Base-by-base conservation (phyloP, 2,797 vertebrate genomes). In the Alectoris magna region DNA sequence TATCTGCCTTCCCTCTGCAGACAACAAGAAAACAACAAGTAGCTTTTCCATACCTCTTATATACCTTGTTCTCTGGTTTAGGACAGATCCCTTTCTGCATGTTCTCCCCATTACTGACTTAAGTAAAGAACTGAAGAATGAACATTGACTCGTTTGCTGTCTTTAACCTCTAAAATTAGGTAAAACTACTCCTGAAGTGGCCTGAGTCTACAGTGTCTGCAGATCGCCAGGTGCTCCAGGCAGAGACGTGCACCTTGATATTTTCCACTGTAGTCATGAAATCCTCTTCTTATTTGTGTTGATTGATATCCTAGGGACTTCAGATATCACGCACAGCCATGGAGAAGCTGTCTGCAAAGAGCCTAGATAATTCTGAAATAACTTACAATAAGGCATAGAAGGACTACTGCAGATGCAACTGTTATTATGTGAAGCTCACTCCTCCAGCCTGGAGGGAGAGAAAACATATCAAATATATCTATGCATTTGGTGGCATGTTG, bases 301-400 rank as follows among this genome's bases (percentile, higher is more conserved):
- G 92, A 70, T 5, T 88, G 90, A 74, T 89, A 72, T 71, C 81
- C 76, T 80, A 68, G 76, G 59, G 73, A 84, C 60, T 72, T 92
- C 68, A 72, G 74, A 39, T 60, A 56, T 66, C 85, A 91, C 49
- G 67, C 83, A 85, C 64, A 75, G 66, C 68, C 82, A 58, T 79
- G 64, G 39, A 68, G 74, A 87, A 91, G 31, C 67, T 70, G 17
- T 14, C 34, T 73, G 48, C 4, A 6, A 89, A 91, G 77, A 86
- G 69, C 55, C 49, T 53, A 69, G 71, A 39, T 91, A 94, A 90
- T 86, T 93, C 53, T n/a, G 82, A 69, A 91, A 87, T 90, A 0
- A 70, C 26, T 87, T 64, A 60, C 49, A 91, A n/a, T 4, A 9
- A 76, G 48, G 23, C 53, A 58, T 18, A 46, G 81, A 84, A 91